Conservation (phyloP, 2,113 vertebrate species). For the Varanus salvator region DNA sequence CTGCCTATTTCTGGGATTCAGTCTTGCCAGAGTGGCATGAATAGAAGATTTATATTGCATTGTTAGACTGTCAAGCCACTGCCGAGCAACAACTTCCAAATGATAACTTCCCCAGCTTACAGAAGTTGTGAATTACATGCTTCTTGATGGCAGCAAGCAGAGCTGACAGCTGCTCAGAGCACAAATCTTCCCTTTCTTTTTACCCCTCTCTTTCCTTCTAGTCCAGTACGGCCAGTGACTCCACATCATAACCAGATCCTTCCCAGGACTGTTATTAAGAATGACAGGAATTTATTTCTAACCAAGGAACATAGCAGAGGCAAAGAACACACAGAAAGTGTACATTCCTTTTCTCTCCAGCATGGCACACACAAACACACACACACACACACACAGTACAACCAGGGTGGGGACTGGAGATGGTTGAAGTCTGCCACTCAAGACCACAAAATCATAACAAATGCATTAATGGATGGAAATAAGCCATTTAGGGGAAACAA, state of each 20-base stretch:
- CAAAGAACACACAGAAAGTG: background rate
- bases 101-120: constrained; percentile 68
- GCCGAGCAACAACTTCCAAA: constrained; percentile 76
- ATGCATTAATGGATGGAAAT: background rate
- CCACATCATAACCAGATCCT: background rate
- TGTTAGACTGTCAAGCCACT: constrained; percentile 78
- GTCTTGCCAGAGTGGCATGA: constrained; percentile 73
- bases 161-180: constrained; percentile 48
- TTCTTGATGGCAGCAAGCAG: constrained; percentile 49
- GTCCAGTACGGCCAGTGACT: background rate
- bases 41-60: constrained; percentile 79
- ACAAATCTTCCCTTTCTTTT: constrained; percentile 18
- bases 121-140: constrained; percentile 73
- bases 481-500: background rate
- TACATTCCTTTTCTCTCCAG: background rate
- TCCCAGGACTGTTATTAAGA: constrained; percentile 4
- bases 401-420: background rate
- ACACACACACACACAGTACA: background rate
- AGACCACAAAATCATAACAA: constrained; percentile 20
- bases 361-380: too few relatives aligned
- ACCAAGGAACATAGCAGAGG: background rate
- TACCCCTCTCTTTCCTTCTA: background rate
- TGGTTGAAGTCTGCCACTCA: constrained; percentile 20
- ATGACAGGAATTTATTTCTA: constrained; percentile 52
- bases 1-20: constrained; percentile 68